A percentile compares a stretch with the other conserved stretches of the same genome.
These are phyloP conservation scores for Tachysurus vachellii DNA, from an alignment of 2,113 vertebrate species.

Conservation along the genomic window DNA sequence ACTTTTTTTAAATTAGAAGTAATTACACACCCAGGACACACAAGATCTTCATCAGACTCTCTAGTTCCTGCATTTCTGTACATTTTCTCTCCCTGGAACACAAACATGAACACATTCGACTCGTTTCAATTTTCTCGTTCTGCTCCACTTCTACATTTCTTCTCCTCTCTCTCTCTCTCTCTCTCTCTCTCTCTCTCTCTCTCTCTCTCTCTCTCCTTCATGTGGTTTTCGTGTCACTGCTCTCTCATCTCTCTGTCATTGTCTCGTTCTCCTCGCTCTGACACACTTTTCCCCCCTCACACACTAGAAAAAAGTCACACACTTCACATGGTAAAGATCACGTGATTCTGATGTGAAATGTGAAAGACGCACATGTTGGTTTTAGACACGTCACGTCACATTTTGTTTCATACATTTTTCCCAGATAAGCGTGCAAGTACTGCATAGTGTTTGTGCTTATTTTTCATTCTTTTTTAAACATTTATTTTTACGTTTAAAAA, in stretches of 20 bases:
- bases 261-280: conserved; percentile 22
- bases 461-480: background rate
- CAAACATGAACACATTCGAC: background rate
- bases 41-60: background rate
- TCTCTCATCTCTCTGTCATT: conserved; percentile 16
- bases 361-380: background rate
- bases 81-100: background rate
- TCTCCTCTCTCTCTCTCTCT: conserved; percentile 17
- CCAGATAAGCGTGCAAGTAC: too few species aligned
- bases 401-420: background rate
- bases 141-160: conserved; percentile 14
- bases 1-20: background rate
- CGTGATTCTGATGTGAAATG: background rate
- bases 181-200: conserved; percentile 18
- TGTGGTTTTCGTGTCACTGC: conserved; percentile 21
- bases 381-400: background rate
- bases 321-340: background rate
- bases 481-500: background rate
- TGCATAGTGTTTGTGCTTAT: background rate
- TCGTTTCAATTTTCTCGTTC: conserved; percentile 24
- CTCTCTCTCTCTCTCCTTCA: background rate
- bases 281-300: background rate
- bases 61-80: background rate
- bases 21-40: background rate
- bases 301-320: background rate